Evolutionary conservation across 2,797 vertebrate genomes (phyloP).

Genomic region (Periophthalmus magnuspinnatus): DNA sequence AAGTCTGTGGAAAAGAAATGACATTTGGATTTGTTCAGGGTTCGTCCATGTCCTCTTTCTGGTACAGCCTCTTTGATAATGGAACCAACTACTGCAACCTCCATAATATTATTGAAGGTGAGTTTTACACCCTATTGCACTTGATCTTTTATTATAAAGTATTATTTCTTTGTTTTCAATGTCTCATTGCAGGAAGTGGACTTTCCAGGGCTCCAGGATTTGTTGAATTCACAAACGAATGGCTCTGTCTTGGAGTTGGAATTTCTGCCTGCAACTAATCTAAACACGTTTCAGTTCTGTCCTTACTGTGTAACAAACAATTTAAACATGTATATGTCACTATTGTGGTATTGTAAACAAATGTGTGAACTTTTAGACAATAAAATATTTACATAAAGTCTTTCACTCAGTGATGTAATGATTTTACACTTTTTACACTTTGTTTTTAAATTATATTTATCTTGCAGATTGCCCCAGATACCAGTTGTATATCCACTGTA

Average conservation of each 20-base stretch:
- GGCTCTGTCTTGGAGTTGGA: constrained; percentile 60
- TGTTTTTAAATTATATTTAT: background rate
- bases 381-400: background rate
- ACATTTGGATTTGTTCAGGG: constrained; percentile 38
- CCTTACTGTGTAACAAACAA: background rate
- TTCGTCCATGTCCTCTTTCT: constrained; percentile 44
- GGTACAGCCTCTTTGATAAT: constrained; percentile 59
- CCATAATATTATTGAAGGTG: constrained; percentile 55
- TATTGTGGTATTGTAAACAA: background rate
- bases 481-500: no score
- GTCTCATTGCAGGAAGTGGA: constrained; percentile 53
- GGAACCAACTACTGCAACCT: constrained; percentile 75
- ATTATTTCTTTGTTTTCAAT: constrained; percentile 8
- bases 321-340: background rate
- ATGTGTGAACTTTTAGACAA: background rate
- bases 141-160: background rate
- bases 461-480: no score
- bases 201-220: constrained; percentile 59
- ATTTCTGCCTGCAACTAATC: constrained; percentile 50
- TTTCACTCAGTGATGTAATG: background rate
- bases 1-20: background rate
- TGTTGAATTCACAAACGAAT: constrained; percentile 62
- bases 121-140: background rate
- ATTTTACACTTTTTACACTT: background rate
- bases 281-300: background rate